These are phyloP conservation scores for Dione vanillae DNA, from an alignment of 2,888 invertebrate genomes.

Conservation along the genomic window DNA sequence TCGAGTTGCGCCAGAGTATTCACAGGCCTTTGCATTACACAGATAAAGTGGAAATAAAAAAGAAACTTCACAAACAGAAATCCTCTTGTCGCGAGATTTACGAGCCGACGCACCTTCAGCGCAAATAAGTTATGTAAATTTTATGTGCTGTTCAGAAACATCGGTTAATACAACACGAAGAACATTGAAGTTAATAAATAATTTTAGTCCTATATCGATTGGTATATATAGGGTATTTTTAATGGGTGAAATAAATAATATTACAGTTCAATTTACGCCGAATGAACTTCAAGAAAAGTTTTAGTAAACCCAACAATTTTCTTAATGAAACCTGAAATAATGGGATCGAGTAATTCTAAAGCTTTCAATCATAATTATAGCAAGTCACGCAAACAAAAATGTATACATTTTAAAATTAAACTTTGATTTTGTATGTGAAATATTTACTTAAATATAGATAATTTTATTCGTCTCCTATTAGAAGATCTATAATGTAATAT, in stretches of 20 bases:
- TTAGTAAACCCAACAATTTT: conserved; percentile 79
- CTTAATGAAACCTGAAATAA: conserved; percentile 77
- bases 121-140: conserved; percentile 81
- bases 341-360: conserved; percentile 68
- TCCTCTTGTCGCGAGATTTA: conserved; percentile 83
- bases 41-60: conserved; percentile 83
- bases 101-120: conserved; percentile 78
- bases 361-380: conserved; percentile 74
- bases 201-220: conserved; percentile 23
- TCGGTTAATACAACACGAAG: conserved; percentile 44
- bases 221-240: conserved; percentile 55
- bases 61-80: conserved; percentile 83
- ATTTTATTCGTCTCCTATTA: neutral
- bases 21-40: conserved; percentile 77
- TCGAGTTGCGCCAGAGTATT: conserved; percentile 80
- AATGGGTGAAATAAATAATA: conserved; percentile 68
- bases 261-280: conserved; percentile 79
- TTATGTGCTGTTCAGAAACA: conserved; percentile 70
- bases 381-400: conserved; percentile 76
- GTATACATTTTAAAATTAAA: conserved; percentile 52
- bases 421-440: conserved; percentile 7
- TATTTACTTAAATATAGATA: neutral
- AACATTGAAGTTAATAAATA: conserved; percentile 28
- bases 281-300: conserved; percentile 78
- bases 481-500: too few relatives aligned